Evolutionary conservation across 37 sponge, comb jelly and placozoan species (phyloP), one percentile per base, ranked within the genome.

Genomic region (Theonella swinhoei): DNA sequence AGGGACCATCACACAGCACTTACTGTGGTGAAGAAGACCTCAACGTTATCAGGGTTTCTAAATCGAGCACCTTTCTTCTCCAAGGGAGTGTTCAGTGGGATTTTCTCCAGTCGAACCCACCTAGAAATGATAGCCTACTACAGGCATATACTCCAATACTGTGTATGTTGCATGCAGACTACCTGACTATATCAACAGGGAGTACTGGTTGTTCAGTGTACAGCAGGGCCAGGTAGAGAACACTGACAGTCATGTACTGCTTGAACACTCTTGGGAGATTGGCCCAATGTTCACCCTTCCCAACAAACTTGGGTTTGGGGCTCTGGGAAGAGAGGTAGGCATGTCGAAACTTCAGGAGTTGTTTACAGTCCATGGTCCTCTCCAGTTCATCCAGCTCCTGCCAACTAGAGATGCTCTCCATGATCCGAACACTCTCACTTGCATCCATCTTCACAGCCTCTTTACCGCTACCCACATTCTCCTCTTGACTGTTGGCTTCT

Each of bases 141-240:
- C 60, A 58, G 17, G 19, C 60, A 58, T 58, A 58, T n/a, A n/a
- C n/a, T n/a, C n/a, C n/a, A n/a, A n/a, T n/a, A n/a, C n/a, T n/a
- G n/a, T n/a, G n/a, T n/a, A n/a, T n/a, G n/a, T n/a, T n/a, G n/a
- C n/a, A n/a, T n/a, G n/a, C n/a, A n/a, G n/a, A n/a, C 9, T 42
- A 89, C 84, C 84, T 83, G 11, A 54, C 31, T 4, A 89, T 2
- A 39, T 89, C 89, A 28, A 31, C 69, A n/a, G 78, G 75, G 8
- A 83, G 75, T 9, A 89, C 66, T n/a, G 58, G 72, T 64, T 89
- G 84, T 4, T 60, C 33, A 17, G 85, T 75, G 74, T 80, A 90
- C 25, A 90, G 63, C 8, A 90, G 74, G 0, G 58, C 85, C 1
- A 90, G 81, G 43, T 90, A 90, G 39, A 69, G 62, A 35, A 90